Percentiles rank a stretch among this genome's conserved stretches.
Conservation (phyloP, 2,113 vertebrate genomes). For the Sturnus vulgaris region DNA sequence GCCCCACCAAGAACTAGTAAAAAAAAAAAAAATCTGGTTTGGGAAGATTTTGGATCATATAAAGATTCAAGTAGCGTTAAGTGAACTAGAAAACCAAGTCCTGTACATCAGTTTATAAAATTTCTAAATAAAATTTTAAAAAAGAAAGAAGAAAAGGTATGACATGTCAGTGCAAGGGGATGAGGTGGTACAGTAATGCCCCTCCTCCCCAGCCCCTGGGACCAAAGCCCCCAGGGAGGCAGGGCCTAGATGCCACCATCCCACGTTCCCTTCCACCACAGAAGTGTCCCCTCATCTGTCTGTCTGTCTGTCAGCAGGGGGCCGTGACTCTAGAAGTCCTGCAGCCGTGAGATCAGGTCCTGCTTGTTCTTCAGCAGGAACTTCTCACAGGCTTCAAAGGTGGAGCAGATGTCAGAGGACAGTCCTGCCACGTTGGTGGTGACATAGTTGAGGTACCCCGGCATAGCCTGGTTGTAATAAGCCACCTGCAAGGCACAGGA, state of each 20-base stretch:
- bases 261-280: neutral
- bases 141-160: neutral
- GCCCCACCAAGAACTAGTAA: neutral
- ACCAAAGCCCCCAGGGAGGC: neutral
- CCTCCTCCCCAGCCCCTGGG: neutral
- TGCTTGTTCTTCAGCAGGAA: constrained; percentile 88
- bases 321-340: constrained; percentile 11
- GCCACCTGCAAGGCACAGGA: constrained; percentile 76
- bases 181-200: neutral
- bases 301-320: neutral
- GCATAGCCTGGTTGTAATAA: constrained; percentile 93
- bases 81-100: constrained; percentile 18
- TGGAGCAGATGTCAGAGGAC: constrained; percentile 83
- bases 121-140: neutral
- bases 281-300: neutral
- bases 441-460: constrained; percentile 86
- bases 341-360: constrained; percentile 53
- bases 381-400: constrained; percentile 82
- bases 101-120: constrained; percentile 19
- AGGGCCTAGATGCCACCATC: neutral
- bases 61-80: neutral
- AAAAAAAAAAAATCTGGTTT: neutral
- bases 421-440: constrained; percentile 88
- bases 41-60: neutral
- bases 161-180: neutral